Evolutionary conservation across 2,888 invertebrate genomes (phyloP).

Genomic region (Stegana nigrithorax): DNA sequence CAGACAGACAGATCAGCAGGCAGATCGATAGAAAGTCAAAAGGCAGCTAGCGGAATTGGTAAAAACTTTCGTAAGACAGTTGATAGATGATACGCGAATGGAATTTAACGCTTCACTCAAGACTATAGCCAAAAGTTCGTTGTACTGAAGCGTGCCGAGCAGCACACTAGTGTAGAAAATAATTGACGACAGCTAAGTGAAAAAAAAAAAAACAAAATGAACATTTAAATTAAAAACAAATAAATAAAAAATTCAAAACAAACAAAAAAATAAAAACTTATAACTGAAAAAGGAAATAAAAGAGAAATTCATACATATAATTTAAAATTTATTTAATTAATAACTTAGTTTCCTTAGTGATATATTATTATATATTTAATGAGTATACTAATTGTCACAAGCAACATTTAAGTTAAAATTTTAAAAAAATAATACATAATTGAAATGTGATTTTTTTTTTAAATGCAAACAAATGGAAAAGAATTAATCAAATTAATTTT

Average conservation of each 20-base stretch:
- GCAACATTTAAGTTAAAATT: constrained; percentile 18
- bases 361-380: not conserved
- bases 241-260: not conserved
- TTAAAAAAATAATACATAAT: constrained; percentile 34
- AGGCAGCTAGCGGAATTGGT: no score
- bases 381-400: constrained; percentile 17
- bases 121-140: no score
- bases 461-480: not conserved
- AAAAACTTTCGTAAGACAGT: no score
- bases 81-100: no score
- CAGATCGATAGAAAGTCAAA: not conserved
- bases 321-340: not conserved
- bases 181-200: not conserved
- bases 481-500: constrained; percentile 9
- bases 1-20: not conserved
- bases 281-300: not conserved
- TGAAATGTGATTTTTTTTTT: constrained; percentile 51
- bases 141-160: no score
- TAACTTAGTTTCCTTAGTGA: constrained; percentile 1
- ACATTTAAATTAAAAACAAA: not conserved
- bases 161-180: no score
- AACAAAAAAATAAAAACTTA: not conserved
- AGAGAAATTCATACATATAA: not conserved
- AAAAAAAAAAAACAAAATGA: not conserved
- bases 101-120: no score